Conservation (phyloP, 2,113 vertebrate genomes). For the Triplophysa siluroides region DNA sequence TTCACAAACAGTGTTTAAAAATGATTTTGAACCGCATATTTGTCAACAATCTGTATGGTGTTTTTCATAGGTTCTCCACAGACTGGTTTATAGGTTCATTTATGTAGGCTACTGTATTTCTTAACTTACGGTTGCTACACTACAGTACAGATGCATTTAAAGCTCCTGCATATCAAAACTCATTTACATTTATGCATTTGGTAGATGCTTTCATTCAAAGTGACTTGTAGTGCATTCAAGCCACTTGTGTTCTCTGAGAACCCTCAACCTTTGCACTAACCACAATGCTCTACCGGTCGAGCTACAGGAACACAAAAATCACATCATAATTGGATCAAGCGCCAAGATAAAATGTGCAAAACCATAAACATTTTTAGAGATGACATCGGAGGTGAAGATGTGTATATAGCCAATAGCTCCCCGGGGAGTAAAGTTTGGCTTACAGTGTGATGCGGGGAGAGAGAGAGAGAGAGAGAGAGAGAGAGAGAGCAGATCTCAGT, state of each 20-base stretch:
- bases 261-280: too few species aligned
- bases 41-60: too few species aligned
- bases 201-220: too few species aligned
- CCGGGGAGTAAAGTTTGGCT: constrained; percentile 59
- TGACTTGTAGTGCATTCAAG: too few species aligned
- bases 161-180: not conserved
- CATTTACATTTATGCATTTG: too few species aligned
- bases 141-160: not conserved
- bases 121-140: not conserved
- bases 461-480: constrained; percentile 30
- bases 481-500: constrained; percentile 48
- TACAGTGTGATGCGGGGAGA: constrained; percentile 31
- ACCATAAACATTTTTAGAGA: not conserved
- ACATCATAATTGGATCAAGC: constrained; percentile 10
- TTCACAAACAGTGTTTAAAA: too few species aligned
- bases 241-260: too few species aligned
- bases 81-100: too few species aligned
- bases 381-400: constrained; percentile 22
- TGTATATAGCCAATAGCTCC: constrained; percentile 47
- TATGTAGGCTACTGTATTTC: too few species aligned
- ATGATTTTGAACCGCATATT: too few species aligned
- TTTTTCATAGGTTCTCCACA: too few species aligned
- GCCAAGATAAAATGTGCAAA: constrained; percentile 3
- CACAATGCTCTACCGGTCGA: not conserved
- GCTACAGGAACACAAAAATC: not conserved